A percentile compares a stretch with the other conserved stretches of the same genome.
Conservation (phyloP, 2,797 vertebrate genomes). For the Tympanoctomys barrerae region DNA sequence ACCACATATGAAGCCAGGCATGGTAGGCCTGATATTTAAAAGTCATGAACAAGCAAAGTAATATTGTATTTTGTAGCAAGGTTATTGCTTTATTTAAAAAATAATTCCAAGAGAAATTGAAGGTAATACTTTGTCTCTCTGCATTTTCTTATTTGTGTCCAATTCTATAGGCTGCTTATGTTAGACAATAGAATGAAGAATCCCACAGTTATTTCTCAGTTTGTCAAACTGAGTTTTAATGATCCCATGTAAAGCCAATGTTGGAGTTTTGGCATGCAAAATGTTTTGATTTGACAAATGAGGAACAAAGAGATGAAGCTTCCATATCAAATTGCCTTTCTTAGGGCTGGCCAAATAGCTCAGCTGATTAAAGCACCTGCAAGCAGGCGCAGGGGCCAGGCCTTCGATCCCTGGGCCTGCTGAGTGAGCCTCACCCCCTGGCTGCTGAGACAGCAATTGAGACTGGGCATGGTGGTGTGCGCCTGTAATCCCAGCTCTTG, state of each 20-base stretch:
- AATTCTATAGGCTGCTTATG: background rate
- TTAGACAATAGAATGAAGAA: background rate
- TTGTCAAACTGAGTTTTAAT: background rate
- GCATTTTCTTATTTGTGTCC: slow-evolving; percentile 1
- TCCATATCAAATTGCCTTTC: background rate
- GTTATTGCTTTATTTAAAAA: slow-evolving; percentile 31
- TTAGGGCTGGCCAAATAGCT: background rate
- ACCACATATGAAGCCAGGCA: background rate
- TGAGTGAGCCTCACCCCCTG: too few relatives aligned
- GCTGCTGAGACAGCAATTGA: too few relatives aligned
- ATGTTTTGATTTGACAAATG: background rate
- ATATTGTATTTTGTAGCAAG: background rate
- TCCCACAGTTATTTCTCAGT: background rate
- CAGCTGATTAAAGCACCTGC: too few relatives aligned
- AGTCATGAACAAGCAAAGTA: background rate
- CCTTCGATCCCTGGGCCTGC: too few relatives aligned
- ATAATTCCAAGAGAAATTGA: background rate
- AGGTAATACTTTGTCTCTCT: background rate
- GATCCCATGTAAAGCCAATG: background rate
- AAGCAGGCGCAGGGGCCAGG: too few relatives aligned
- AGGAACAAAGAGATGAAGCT: background rate
- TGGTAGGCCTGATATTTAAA: background rate
- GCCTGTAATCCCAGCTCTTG: too few relatives aligned
- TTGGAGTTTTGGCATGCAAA: background rate
- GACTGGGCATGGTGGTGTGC: too few relatives aligned